Evolutionary conservation across 37 sponge, comb jelly and placozoan genomes (phyloP).

Genomic region (Eunapius fragilis): DNA sequence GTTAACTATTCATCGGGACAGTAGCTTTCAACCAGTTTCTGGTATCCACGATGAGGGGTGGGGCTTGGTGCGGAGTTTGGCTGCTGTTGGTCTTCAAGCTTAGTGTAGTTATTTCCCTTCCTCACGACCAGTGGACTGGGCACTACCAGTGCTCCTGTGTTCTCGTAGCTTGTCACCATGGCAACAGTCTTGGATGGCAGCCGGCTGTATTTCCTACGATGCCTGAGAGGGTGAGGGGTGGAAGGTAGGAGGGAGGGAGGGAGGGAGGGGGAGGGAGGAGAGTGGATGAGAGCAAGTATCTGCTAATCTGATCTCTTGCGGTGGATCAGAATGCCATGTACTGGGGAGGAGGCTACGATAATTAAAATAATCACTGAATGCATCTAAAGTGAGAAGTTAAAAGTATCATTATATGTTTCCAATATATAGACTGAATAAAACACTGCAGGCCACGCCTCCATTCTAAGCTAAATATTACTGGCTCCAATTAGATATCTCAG

Average conservation of each 20-base stretch:
- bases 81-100: neutral
- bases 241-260: neutral
- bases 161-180: neutral
- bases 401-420: too few species aligned
- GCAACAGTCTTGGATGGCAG: neutral
- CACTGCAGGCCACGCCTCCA: too few species aligned
- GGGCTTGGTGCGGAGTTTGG: neutral
- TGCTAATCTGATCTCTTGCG: too few species aligned
- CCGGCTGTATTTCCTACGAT: neutral
- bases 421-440: too few species aligned
- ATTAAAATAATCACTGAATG: too few species aligned
- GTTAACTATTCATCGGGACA: neutral
- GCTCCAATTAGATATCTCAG: too few species aligned
- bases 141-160: neutral
- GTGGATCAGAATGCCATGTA: neutral
- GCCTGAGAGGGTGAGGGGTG: conserved; percentile 18
- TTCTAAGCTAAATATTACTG: too few species aligned
- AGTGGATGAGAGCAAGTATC: neutral
- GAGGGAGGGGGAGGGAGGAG: neutral
- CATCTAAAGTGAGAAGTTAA: too few species aligned
- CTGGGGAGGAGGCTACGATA: neutral
- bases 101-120: neutral
- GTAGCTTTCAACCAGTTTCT: neutral
- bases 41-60: neutral
- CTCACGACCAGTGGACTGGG: neutral